Evolutionary conservation across 2,888 invertebrate species (phyloP), one percentile per base, ranked within the genome.

Genomic region (Muschampia plurimacula): DNA sequence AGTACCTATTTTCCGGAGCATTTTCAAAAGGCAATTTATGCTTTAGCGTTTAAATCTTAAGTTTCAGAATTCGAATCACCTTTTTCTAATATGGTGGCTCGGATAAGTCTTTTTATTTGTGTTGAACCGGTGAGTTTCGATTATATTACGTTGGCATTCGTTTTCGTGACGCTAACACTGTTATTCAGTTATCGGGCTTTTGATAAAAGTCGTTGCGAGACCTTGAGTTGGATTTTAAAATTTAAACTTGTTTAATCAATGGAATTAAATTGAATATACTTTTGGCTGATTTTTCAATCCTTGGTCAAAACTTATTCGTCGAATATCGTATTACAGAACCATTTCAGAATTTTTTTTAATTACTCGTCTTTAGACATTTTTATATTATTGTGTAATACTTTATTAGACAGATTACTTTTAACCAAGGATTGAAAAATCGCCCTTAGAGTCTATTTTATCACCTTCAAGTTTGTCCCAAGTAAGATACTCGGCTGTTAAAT

Each of bases 121-220:
- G 55, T 64, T 52, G 55, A 69, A 55, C 28, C 63, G 44, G 55
- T 64, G 63, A 64, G 55, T 36, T 64, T 41, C 44, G 63, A 64
- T 69, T 64, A 32, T 57, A 57, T 69, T 41, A 15, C 52, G 28
- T 12, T 1, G 39, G 52, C 22, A 36, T 13, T 63, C 52, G 52
- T 55, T 63, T 69, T 69, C 41, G 10, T 10, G 28, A 55, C 39
- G 69, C 52, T 49, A 69, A 63, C 22, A 52, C 22, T 62, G 62
- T 59, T 68, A 69, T 4, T 52, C 9, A 39, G 41, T 69, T 69
- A 66, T 66, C 55, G 55, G 62, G 22, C 12, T 57, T 57, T 67
- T 57, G 41, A 44, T 67, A 12, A 66, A 67, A 57, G n/a, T 22
- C 15, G 36, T 49, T 36, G 62, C 13, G 52, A 52, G n/a, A 69